A percentile compares a stretch with the other conserved stretches of the same genome.
phyloP scores from a whole-genome alignment of 2,888 invertebrate species.

The Drymonia ruficornis region DNA sequence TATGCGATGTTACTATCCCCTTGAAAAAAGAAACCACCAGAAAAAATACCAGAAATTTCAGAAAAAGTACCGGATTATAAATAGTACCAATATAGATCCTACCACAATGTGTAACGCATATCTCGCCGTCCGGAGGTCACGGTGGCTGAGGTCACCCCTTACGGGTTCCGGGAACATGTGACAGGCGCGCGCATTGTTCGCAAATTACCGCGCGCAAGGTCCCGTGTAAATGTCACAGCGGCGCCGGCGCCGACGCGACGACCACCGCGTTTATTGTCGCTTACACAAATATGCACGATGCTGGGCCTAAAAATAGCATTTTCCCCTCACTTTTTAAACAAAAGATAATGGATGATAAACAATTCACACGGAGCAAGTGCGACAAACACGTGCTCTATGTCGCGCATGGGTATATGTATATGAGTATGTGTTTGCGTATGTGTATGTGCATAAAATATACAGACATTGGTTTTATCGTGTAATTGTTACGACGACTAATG shows the following conservation, averaged over 20 bases:
- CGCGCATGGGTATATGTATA: too few relatives aligned
- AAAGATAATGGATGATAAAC: not conserved
- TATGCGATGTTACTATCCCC: too few relatives aligned
- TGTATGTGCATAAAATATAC: too few relatives aligned
- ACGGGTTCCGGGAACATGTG: constrained; percentile 77
- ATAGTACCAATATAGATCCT: not conserved
- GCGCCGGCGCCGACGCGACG: constrained; percentile 65
- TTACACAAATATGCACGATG: constrained; percentile 4
- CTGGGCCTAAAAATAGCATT: constrained; percentile 6
- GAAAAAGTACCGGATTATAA: not conserved
- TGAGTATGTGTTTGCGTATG: too few relatives aligned
- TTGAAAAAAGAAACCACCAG: too few relatives aligned
- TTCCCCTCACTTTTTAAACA: not conserved
- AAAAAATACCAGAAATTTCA: too few relatives aligned
- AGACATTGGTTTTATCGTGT: too few relatives aligned
- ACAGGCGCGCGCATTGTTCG: constrained; percentile 71
- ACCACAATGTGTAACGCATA: constrained; percentile 3
- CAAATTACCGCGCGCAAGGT: constrained; percentile 75
- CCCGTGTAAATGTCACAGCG: constrained; percentile 75
- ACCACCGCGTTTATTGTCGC: constrained; percentile 27
- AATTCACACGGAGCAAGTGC: not conserved
- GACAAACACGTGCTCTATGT: not conserved
- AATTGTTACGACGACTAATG: too few relatives aligned
- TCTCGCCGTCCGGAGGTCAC: constrained; percentile 51
- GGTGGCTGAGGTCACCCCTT: constrained; percentile 64